Evolutionary conservation across 2,888 invertebrate genomes (phyloP), one percentile per base, ranked within the genome.

Genomic region (Pristionchus exspectatus): DNA sequence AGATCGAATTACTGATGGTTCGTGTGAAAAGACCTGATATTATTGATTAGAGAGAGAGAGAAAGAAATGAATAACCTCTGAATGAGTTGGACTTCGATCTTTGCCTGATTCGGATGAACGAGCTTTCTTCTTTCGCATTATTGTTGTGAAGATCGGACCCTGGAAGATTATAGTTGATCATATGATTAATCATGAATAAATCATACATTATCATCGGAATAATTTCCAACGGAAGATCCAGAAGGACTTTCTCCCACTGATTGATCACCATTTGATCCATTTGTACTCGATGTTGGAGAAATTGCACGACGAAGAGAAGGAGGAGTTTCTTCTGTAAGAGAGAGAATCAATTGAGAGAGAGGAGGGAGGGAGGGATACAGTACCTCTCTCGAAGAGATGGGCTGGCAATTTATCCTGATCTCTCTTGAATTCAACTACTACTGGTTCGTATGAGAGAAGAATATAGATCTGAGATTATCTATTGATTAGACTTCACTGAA

Each of bases 361-460:
- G 5, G 44, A 9, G 12, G 44, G 12, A 50, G 44, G 44, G 14
- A 44, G 24, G 24, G 10, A 24, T 83, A 83, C n/a, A 16, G 54
- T 30, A 92, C 92, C 93, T 91, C 91, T 93, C 90, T 93, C 93
- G 87, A 93, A 93, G 74, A 93, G 91, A 89, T 93, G 92, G 38
- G 89, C 89, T 30, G 91, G 91, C 66, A 87, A 59, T 27, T 90
- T 72, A n/a, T 85, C 89, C n/a, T 74, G 63, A 44, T 93, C 92
- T 66, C 91, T 91, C 59, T 93, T 93, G 91, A 92, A 92, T 88
- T 95, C 94, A 44, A 95, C 94, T 27, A 95, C 92, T 21, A 95
- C 93, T 38, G 95, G 94, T 90, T 95, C 95, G 90, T 95, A 95
- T 69, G 93, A 93, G 24, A 95, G 92, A 44, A 95, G 92, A 89